A percentile compares a stretch with the other conserved stretches of the same genome.
phyloP scores from a whole-genome alignment of 2,113 vertebrate species.

The Salvelinus namaycush region DNA sequence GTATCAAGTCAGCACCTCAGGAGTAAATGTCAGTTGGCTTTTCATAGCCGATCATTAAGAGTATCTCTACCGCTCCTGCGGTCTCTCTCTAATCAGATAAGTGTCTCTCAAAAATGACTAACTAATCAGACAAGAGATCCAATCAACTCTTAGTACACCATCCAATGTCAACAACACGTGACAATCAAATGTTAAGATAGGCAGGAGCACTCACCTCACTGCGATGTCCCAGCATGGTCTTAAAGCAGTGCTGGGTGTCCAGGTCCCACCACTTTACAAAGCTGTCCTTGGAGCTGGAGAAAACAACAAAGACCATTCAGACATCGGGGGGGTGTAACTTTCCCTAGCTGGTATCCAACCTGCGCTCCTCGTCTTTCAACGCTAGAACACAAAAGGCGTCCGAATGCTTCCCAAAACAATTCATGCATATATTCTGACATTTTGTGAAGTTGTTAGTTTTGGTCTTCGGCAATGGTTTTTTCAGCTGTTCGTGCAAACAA shows the following conservation, averaged over 20 bases:
- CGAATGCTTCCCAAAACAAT: no score
- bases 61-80: no score
- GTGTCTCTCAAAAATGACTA: not conserved
- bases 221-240: constrained; percentile 92
- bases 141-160: not conserved
- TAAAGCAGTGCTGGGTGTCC: constrained; percentile 96
- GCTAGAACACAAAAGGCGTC: no score
- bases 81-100: not conserved
- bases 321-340: not conserved
- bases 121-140: not conserved
- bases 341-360: not conserved
- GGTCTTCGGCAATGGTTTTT: no score
- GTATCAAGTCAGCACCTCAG: no score
- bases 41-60: no score
- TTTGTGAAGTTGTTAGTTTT: no score
- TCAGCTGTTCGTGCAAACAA: no score
- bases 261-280: constrained; percentile 98
- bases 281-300: constrained; percentile 87
- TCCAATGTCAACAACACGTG: not conserved
- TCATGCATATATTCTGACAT: no score
- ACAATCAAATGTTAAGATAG: not conserved
- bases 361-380: no score
- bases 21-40: no score
- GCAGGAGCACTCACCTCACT: constrained; percentile 80
- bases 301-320: constrained; percentile 15